These are phyloP conservation scores for Heliconius charithonia DNA, from an alignment of 2,888 invertebrate genomes.

Conservation along the genomic window DNA sequence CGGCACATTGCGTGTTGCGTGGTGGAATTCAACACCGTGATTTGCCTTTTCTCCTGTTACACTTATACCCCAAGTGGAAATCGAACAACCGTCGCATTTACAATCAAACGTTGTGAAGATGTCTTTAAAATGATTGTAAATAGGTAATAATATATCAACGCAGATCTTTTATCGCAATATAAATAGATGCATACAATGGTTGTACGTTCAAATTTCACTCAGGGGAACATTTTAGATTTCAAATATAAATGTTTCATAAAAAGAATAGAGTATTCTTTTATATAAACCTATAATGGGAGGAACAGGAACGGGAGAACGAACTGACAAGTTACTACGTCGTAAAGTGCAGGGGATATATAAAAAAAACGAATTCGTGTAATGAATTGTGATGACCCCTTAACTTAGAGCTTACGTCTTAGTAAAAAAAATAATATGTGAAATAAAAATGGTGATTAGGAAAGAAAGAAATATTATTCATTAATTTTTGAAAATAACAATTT, in stretches of 20 bases:
- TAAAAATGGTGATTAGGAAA: too few species aligned
- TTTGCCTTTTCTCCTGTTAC: too few species aligned
- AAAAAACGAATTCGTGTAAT: background rate
- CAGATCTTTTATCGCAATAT: background rate
- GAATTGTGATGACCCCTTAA: background rate
- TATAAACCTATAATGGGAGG: background rate
- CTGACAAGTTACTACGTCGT: slow-evolving; percentile 6
- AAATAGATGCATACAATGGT: background rate
- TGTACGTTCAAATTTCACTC: background rate
- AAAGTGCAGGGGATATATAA: background rate
- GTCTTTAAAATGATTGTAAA: too few species aligned
- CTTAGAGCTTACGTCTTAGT: background rate
- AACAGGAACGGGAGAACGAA: background rate
- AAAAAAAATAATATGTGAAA: background rate
- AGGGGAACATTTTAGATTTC: background rate
- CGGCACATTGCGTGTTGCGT: too few species aligned
- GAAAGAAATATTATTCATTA: too few species aligned
- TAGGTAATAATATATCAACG: background rate
- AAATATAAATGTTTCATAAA: background rate
- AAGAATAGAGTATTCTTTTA: background rate
- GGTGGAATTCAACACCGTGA: too few species aligned
- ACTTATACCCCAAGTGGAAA: too few species aligned
- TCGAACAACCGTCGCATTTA: too few species aligned
- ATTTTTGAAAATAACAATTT: too few species aligned
- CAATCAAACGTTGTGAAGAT: too few species aligned